Evolutionary conservation across 1,140 invertebrate genomes (phyloP).

Genomic region (Mylabris phalerata): DNA sequence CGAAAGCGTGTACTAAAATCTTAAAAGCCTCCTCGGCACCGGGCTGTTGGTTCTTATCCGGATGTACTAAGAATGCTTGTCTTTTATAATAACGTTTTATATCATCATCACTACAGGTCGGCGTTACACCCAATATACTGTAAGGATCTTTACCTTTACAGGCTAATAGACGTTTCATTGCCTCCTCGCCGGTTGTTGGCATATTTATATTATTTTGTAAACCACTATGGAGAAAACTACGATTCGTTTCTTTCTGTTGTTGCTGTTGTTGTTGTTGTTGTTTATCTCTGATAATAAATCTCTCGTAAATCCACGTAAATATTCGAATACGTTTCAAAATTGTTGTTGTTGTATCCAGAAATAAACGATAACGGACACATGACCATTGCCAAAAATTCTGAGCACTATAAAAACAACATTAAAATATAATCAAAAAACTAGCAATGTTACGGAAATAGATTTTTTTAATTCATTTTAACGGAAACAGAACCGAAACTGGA

Average conservation of each 20-base stretch:
- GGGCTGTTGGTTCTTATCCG: constrained; percentile 89
- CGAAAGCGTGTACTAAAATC: constrained; percentile 89
- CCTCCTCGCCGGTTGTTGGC: constrained; percentile 86
- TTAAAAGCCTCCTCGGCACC: constrained; percentile 95
- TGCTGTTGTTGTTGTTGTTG: constrained; percentile 17
- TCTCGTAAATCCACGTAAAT: constrained; percentile 37
- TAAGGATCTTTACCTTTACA: constrained; percentile 95
- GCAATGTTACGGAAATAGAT: too few species aligned
- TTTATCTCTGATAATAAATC: constrained; percentile 30
- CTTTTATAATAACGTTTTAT: constrained; percentile 90
- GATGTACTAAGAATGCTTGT: constrained; percentile 90
- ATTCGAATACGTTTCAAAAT: constrained; percentile 34
- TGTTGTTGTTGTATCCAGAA: constrained; percentile 28
- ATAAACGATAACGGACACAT: constrained; percentile 26
- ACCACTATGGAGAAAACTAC: constrained; percentile 45
- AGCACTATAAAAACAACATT: constrained; percentile 17
- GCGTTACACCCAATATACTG: constrained; percentile 61
- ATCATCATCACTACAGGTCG: constrained; percentile 83
- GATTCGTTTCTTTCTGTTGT: constrained; percentile 15
- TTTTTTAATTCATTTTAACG: too few species aligned
- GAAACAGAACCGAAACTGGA: too few species aligned
- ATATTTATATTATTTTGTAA: constrained; percentile 74
- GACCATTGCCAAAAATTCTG: constrained; percentile 32
- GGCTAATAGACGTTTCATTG: constrained; percentile 84
- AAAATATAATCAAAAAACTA: too few species aligned